These are phyloP conservation scores for Cathartes aura DNA, from an alignment of 2,113 vertebrate genomes.

Conservation along the genomic window DNA sequence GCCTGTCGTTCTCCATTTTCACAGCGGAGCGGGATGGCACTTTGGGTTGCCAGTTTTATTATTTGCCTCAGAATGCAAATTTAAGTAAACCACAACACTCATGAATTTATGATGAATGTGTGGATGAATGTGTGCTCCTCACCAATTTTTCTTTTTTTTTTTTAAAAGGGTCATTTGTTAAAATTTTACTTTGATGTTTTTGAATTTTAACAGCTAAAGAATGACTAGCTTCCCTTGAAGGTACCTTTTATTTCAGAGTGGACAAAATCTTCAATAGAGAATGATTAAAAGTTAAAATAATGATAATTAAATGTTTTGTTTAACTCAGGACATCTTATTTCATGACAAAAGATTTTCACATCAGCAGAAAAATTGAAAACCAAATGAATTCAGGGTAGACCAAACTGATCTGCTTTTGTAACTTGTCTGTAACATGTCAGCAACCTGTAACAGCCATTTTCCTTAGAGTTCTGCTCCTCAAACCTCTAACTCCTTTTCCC, in stretches of 20 bases:
- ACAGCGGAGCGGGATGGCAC: background rate
- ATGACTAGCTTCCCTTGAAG: background rate
- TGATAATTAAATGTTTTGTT: background rate
- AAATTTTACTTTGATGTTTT: background rate
- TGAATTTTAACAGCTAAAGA: background rate
- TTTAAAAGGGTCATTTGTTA: background rate
- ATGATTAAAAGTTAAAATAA: background rate
- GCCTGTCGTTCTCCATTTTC: background rate
- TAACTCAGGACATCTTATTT: background rate
- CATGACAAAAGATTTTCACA: background rate
- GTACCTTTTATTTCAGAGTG: background rate
- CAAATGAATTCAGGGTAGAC: background rate
- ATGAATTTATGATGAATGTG: background rate
- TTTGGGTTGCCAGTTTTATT: background rate
- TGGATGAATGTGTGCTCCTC: background rate
- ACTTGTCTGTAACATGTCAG: background rate
- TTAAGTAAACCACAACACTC: background rate
- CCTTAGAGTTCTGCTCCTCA: background rate
- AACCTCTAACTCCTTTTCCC: background rate
- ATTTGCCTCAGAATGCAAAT: background rate
- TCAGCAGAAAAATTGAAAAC: background rate
- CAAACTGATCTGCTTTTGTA: background rate
- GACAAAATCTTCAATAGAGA: background rate
- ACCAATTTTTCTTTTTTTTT: background rate
- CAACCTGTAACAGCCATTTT: background rate